Evolutionary conservation across 2,888 invertebrate genomes (phyloP), one percentile per base, ranked within the genome.

Genomic region (Ditylenchus weischeri): DNA sequence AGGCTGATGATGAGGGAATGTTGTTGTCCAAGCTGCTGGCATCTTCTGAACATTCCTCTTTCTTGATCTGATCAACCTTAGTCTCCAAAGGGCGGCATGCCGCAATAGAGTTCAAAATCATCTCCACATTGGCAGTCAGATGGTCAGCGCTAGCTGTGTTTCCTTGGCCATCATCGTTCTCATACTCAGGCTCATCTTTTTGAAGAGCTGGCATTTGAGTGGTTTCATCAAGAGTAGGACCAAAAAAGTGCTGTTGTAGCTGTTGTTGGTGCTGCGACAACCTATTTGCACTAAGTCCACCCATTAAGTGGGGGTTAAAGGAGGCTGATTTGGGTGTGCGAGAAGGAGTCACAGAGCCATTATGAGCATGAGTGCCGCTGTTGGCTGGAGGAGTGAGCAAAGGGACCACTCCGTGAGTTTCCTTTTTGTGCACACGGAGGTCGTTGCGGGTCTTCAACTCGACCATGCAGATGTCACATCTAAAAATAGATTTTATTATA

Each of bases 391-490:
- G 66, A 0, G 68, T 70, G n/a, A 57, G 54, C 13, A 64, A 23
- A 38, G 59, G 76, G 43, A 72, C 65, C 23, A 98, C 92, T 21
- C 95, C 95, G 84, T 98, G 98, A 47, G 93, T 93, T 84, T 95
- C 95, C 83, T 93, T 92, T 84, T 95, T 95, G 86, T 98, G 98
- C 29, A 94, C 94, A 72, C 93, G 89, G 69, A 98, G 87, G 83
- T 95, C 95, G 84, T 96, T 94, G 84, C 96, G 95, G 85, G 93
- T 94, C 87, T 95, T 95, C 65, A 98, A 87, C 85, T 96, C 94
- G 84, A 94, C 94, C 86, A 94, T 92, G 85, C 98, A 98, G 75
- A 98, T 92, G 85, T 94, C 93, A 85, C 94, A 94, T 59, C 93
- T 90, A 10, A 92, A 76, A 64, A 19, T 23, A 65, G 43, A n/a